These are phyloP conservation scores for Galerucella pusilla DNA, from an alignment of 2,888 invertebrate species.

Conservation along the genomic window DNA sequence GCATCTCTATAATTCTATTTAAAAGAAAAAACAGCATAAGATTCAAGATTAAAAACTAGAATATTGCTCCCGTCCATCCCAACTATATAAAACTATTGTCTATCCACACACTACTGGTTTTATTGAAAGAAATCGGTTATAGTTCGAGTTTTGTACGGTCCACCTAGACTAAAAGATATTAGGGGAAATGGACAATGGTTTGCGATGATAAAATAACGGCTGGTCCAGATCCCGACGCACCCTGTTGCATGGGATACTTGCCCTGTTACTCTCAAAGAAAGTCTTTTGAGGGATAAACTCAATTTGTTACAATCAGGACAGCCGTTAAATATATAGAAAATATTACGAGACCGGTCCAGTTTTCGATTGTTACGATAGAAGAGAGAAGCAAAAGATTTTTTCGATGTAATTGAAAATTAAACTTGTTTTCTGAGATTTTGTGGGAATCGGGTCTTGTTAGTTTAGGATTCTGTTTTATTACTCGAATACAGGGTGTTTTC, in stretches of 20 bases:
- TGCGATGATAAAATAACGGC: constrained; percentile 43
- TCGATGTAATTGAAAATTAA: constrained; percentile 42
- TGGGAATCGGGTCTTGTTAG: constrained; percentile 9
- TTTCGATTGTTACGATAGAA: constrained; percentile 41
- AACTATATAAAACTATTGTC: constrained; percentile 37
- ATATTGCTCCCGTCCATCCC: constrained; percentile 26
- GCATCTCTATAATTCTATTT: not conserved
- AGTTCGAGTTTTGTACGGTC: constrained; percentile 46
- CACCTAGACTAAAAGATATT: constrained; percentile 51
- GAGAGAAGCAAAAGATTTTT: constrained; percentile 27
- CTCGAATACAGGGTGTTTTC: no score
- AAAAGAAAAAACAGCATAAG: no score
- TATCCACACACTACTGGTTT: constrained; percentile 43
- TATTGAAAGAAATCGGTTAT: constrained; percentile 49
- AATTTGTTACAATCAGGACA: constrained; percentile 51
- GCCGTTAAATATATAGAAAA: constrained; percentile 48
- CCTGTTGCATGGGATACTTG: constrained; percentile 48
- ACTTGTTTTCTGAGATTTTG: constrained; percentile 22
- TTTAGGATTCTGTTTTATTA: not conserved
- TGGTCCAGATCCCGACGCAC: constrained; percentile 42
- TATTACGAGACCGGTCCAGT: constrained; percentile 50
- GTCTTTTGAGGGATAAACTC: constrained; percentile 49
- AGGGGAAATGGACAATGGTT: constrained; percentile 54
- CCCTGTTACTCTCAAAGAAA: constrained; percentile 37
- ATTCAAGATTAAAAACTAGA: constrained; percentile 7